Percentiles rank a stretch among this genome's conserved stretches.
phyloP scores from a whole-genome alignment of 2,113 vertebrate genomes.

The Ibidorhyncha struthersii region DNA sequence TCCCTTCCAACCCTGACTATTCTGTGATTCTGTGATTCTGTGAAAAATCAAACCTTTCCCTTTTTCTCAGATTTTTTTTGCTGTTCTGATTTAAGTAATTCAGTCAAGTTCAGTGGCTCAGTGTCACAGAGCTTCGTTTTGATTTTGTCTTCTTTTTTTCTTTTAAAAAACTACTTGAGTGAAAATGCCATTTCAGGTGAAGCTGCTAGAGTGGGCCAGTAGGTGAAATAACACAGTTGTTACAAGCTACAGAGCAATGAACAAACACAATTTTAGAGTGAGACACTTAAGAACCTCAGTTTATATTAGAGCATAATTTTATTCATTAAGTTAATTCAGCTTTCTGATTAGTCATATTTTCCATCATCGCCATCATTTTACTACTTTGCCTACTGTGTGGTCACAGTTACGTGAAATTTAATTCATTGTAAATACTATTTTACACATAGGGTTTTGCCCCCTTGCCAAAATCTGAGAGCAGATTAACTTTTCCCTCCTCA shows the following conservation, averaged over 20 bases:
- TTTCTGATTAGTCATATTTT: constrained; percentile 44
- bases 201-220: background rate
- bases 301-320: background rate
- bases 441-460: background rate
- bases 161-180: background rate
- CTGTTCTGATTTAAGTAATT: background rate
- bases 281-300: background rate
- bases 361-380: background rate
- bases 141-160: background rate
- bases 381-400: background rate
- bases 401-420: background rate
- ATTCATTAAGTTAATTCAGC: background rate
- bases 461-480: constrained; percentile 14
- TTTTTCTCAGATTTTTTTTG: background rate
- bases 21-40: no score
- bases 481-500: constrained; percentile 24
- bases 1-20: no score
- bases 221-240: background rate
- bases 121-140: background rate
- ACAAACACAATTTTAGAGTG: background rate
- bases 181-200: background rate
- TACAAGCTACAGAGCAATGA: background rate
- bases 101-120: background rate
- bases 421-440: constrained; percentile 10
- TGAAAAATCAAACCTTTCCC: background rate